Evolutionary conservation across 2,888 invertebrate genomes (phyloP).

Genomic region (Hypomecis atomaria): DNA sequence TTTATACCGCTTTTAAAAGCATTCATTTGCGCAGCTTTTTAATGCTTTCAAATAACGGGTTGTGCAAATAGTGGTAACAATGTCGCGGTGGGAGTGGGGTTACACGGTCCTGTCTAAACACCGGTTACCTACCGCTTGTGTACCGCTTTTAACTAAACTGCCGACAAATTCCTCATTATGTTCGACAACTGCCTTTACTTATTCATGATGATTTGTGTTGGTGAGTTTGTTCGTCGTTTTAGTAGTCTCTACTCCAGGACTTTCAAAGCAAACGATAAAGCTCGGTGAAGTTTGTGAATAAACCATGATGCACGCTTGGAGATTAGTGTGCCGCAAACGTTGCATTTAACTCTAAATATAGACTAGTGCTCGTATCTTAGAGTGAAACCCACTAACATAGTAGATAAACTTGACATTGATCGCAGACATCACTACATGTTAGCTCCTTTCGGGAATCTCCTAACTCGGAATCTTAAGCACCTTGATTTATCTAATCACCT

Average conservation of each 20-base stretch:
- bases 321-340: neutral
- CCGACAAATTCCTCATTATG: conserved; percentile 62
- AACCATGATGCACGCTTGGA: neutral
- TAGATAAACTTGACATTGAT: no score
- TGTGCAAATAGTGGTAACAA: conserved; percentile 51
- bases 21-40: conserved; percentile 48
- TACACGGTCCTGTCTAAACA: conserved; percentile 56
- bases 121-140: conserved; percentile 46
- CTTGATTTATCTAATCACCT: no score
- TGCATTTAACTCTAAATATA: no score
- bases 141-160: conserved; percentile 62
- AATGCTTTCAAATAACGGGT: conserved; percentile 48
- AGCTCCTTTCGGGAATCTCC: no score
- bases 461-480: no score
- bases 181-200: conserved; percentile 63
- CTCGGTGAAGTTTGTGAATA: conserved; percentile 11
- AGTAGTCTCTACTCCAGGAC: conserved; percentile 28
- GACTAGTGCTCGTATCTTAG: no score
- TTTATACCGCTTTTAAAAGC: conserved; percentile 31
- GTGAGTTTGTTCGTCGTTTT: conserved; percentile 46
- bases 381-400: no score
- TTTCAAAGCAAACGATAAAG: conserved; percentile 14
- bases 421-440: no score
- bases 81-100: conserved; percentile 39
- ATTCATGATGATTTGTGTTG: conserved; percentile 54